Conservation (phyloP, 2,888 invertebrate species). For the Hoplodrina blanda region DNA sequence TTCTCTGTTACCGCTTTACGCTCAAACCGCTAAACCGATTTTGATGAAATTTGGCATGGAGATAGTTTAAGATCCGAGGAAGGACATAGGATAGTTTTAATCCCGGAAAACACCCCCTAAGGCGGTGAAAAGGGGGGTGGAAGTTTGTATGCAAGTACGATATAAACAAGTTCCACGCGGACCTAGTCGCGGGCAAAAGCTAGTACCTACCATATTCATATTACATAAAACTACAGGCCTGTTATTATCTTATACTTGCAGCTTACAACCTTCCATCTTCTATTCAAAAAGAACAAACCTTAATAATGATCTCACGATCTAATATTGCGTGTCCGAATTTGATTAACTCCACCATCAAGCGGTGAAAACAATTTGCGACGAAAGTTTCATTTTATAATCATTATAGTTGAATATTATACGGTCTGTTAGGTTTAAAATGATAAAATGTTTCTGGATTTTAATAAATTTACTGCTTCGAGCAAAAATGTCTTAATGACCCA, state of each 20-base stretch:
- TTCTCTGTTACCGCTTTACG: too few relatives aligned
- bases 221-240: constrained; percentile 22
- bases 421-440: constrained; percentile 55
- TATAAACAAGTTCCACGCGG: too few relatives aligned
- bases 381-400: constrained; percentile 63
- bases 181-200: too few relatives aligned
- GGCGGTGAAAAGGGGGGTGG: too few relatives aligned
- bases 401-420: constrained; percentile 54
- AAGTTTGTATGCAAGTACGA: too few relatives aligned
- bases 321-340: constrained; percentile 54
- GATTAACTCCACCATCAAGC: constrained; percentile 43
- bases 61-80: too few relatives aligned
- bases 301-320: constrained; percentile 53
- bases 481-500: not conserved
- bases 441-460: constrained; percentile 21
- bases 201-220: too few relatives aligned
- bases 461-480: constrained; percentile 29
- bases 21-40: too few relatives aligned
- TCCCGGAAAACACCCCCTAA: too few relatives aligned
- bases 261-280: constrained; percentile 38
- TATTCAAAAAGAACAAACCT: constrained; percentile 32
- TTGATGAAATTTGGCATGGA: too few relatives aligned
- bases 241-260: constrained; percentile 26
- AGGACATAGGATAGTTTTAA: too few relatives aligned
- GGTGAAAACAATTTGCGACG: constrained; percentile 61